phyloP scores from a whole-genome alignment of 2,888 invertebrate species.

The Hydrotaea diabolus region DNA sequence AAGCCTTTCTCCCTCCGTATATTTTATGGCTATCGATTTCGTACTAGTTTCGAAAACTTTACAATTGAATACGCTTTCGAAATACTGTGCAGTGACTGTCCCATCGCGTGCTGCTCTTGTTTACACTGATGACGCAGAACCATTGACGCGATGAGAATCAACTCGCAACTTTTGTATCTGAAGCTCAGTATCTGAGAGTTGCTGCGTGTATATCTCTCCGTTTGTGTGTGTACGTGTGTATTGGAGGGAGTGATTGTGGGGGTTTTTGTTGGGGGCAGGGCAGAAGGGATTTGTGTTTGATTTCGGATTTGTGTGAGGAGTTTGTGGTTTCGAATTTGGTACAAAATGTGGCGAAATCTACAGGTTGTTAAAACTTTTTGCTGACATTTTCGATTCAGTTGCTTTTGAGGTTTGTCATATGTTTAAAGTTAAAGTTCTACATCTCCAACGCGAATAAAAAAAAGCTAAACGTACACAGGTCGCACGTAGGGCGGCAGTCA shows the following conservation, averaged over 20 bases:
- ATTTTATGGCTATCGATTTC: too few relatives aligned
- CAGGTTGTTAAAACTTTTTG: slow-evolving; percentile 62
- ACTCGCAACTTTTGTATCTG: slow-evolving; percentile 15
- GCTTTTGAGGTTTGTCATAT: slow-evolving; percentile 58
- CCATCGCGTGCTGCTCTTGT: slow-evolving; percentile 66
- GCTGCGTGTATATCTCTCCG: too few relatives aligned
- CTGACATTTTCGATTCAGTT: slow-evolving; percentile 64
- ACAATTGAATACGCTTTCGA: neutral
- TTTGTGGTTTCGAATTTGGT: slow-evolving; percentile 56
- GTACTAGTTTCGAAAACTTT: neutral
- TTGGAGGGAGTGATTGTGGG: neutral
- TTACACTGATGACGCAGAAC: slow-evolving; percentile 65
- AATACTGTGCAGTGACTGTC: neutral
- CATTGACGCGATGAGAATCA: slow-evolving; percentile 62
- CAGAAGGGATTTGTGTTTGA: neutral
- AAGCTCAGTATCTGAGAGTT: slow-evolving; percentile 11
- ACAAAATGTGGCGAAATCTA: slow-evolving; percentile 52
- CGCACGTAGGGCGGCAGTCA: neutral
- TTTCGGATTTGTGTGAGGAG: slow-evolving; percentile 21
- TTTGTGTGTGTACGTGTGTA: neutral
- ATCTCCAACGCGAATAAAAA: neutral
- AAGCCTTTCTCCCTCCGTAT: too few relatives aligned
- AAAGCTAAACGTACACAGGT: neutral
- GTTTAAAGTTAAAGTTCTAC: slow-evolving; percentile 35
- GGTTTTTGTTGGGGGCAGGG: neutral